Conservation (phyloP, 2,888 invertebrate species). For the Oxystoma pomonae region DNA sequence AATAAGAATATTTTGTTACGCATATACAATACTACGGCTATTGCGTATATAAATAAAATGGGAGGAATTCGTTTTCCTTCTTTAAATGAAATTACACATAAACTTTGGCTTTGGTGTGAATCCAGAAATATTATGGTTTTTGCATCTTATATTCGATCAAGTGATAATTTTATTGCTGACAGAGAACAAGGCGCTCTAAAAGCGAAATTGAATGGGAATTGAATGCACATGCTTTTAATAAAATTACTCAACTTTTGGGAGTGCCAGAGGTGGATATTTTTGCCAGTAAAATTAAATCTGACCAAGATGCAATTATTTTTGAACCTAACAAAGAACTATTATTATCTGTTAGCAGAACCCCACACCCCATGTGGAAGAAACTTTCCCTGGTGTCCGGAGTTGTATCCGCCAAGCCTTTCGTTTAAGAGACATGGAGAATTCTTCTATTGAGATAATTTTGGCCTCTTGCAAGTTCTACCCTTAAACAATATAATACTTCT, state of each 20-base stretch:
- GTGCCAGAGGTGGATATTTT: conserved; percentile 5
- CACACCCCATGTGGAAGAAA: conserved; percentile 10
- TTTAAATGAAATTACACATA: not conserved
- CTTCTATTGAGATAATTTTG: conserved; percentile 8
- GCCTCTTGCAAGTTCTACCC: not conserved
- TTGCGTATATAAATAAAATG: not conserved
- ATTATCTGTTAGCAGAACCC: conserved; percentile 5
- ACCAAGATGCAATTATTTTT: not conserved
- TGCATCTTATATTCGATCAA: conserved; percentile 9
- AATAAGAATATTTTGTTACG: not conserved
- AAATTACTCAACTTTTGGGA: not conserved
- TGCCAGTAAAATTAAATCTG: conserved; percentile 5
- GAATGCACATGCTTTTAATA: conserved; percentile 6
- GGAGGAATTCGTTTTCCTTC: not conserved
- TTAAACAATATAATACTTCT: conserved; percentile 10
- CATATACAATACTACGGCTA: not conserved
- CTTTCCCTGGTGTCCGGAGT: conserved; percentile 16
- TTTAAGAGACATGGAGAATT: too few species aligned
- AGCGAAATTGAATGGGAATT: conserved; percentile 7
- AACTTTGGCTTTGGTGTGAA: conserved; percentile 6
- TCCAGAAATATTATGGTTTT: conserved; percentile 7
- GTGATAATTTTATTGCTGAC: conserved; percentile 3
- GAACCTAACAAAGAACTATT: conserved; percentile 10
- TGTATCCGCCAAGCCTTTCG: too few species aligned
- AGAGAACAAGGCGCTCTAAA: conserved; percentile 4